Conservation (phyloP, 2,797 vertebrate genomes). For the Lophura swinhoii region DNA sequence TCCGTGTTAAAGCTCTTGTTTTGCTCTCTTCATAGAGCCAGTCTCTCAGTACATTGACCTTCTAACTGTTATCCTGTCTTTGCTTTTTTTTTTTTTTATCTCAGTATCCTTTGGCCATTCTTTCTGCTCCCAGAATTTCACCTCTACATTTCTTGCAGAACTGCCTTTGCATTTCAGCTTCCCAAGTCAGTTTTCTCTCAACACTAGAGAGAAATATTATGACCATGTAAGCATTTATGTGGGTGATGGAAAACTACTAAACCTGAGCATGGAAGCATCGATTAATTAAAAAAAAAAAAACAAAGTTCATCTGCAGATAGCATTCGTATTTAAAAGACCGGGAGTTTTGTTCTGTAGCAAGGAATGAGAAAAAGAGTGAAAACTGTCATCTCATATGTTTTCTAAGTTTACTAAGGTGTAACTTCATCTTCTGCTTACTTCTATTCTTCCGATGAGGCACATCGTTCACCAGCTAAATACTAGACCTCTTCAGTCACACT, state of each 20-base stretch:
- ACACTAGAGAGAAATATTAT: background rate
- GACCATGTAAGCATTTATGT: background rate
- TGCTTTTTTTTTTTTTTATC: background rate
- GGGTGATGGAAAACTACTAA: background rate
- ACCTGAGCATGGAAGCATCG: background rate
- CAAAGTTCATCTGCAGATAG: conserved; percentile 3
- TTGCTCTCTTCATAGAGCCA: background rate
- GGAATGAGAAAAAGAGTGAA: background rate
- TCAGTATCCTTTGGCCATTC: background rate
- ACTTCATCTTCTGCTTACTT: background rate
- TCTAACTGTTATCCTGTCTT: background rate
- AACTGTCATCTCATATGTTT: background rate
- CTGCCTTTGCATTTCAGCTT: background rate
- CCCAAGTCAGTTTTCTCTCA: background rate
- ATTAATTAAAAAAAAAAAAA: conserved; percentile 4
- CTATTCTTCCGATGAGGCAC: background rate
- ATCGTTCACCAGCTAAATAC: background rate
- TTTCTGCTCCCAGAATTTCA: background rate
- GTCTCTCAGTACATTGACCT: background rate
- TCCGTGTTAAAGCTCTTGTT: background rate
- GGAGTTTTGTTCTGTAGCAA: background rate
- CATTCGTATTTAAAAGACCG: background rate
- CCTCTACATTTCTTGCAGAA: background rate
- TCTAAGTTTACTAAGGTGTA: background rate
- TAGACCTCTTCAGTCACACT: background rate